Evolutionary conservation across 2,888 invertebrate genomes (phyloP).

Genomic region (Hydroisotoma schaefferi): DNA sequence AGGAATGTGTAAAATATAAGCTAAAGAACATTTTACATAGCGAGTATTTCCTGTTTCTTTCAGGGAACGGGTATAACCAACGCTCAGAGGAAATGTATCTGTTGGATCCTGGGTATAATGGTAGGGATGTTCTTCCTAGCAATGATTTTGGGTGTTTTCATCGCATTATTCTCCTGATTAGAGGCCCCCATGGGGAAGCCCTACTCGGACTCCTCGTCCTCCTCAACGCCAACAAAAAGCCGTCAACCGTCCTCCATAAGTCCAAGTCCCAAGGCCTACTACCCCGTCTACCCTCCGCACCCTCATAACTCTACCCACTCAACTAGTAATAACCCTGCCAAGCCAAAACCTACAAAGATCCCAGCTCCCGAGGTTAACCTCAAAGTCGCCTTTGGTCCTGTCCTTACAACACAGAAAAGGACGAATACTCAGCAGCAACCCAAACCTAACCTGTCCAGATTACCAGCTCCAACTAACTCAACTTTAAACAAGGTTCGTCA

Average conservation of each 20-base stretch:
- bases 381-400: conserved; percentile 7
- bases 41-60: conserved; percentile 3
- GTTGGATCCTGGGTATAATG: conserved; percentile 49
- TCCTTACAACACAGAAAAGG: no score
- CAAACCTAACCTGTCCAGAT: background rate
- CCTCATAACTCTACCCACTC: background rate
- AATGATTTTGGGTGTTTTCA: conserved; percentile 49
- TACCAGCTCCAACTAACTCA: background rate
- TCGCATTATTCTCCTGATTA: conserved; percentile 49
- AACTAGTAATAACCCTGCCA: background rate
- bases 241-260: background rate
- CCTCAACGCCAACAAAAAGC: background rate
- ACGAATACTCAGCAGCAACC: no score
- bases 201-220: conserved; percentile 12
- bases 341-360: background rate
- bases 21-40: no score
- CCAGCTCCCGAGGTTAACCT: conserved; percentile 3
- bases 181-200: conserved; percentile 34
- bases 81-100: conserved; percentile 49
- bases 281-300: conserved; percentile 2
- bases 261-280: background rate
- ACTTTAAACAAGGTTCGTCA: background rate
- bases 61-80: conserved; percentile 49
- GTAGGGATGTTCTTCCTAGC: conserved; percentile 49
- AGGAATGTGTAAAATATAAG: no score